These are phyloP conservation scores for Serinus canaria DNA, from an alignment of 2,113 vertebrate species.

Conservation along the genomic window DNA sequence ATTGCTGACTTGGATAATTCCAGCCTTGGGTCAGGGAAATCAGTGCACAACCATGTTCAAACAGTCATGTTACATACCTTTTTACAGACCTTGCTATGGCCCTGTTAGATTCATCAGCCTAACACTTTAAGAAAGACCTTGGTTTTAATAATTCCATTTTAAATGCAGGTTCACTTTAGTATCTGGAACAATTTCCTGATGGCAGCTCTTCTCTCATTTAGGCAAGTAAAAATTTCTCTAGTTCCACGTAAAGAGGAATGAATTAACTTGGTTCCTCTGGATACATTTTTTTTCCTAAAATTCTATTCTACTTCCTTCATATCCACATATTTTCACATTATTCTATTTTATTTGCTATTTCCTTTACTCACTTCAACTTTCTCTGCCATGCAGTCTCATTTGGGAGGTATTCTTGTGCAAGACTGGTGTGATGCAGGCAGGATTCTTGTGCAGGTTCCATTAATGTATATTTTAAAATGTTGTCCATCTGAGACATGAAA, in stretches of 20 bases:
- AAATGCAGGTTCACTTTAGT: not conserved
- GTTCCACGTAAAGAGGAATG: not conserved
- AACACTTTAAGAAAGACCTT: not conserved
- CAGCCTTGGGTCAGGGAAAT: not conserved
- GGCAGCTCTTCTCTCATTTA: not conserved
- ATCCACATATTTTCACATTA: fast-evolving
- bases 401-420: not conserved
- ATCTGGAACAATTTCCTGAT: not conserved
- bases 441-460: not conserved
- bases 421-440: not conserved
- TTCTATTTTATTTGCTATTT: not conserved
- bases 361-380: not conserved
- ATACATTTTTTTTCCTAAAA: not conserved
- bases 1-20: not conserved
- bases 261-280: not conserved
- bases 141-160: not conserved
- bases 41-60: not conserved
- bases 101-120: not conserved
- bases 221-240: not conserved
- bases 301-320: not conserved
- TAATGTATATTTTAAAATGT: not conserved
- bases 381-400: not conserved
- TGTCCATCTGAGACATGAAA: not conserved
- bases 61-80: fast-evolving
- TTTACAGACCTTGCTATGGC: not conserved